Base-by-base conservation (phyloP, 2,113 vertebrate genomes). In the Rhinogobius similis region DNA sequence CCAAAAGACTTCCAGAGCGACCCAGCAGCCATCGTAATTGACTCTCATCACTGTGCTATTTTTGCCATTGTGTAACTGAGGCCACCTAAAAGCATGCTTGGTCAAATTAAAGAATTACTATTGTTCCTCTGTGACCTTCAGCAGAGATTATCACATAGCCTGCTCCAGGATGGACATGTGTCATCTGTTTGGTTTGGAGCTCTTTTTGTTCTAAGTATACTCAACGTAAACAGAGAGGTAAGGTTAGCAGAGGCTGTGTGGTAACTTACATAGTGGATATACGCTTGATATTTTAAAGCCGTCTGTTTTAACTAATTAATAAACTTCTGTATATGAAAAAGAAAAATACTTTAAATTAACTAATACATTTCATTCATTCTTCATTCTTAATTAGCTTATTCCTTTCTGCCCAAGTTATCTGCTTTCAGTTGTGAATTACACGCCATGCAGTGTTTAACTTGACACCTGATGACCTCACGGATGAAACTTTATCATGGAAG, bases 101-200 rank as follows among this genome's bases (percentile, higher is more conserved):
- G 69, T 74, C 56, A 76, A 72, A 68, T 79, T 83, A 62, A 92
- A 94, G 93, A 94, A 93, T 86, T 92, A 90, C 88, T 89, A 94
- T 94, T 95, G 92, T 94, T 94, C 81, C 24, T 48, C 53, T 76
- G 86, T 93, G 93, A 95, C 93, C 93, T 95, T 96, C 88, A 94
- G 29, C 39, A 55, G 36, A 55, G 27, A 70, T 56, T 70, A 70
- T 76, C 61, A 64, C 46, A 3, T 24, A 18, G 32, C 39, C 29
- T 65, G 32, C 26, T 74, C 72, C 48, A 78, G 67, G 73, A 52
- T 67, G 27, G 11, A 50, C 44, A 46, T 32, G 53, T 64, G 66
- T 73, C 27, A 39, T 48, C 21, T 62, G 61, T 63, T 74, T 79
- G 71, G 44, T 76, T 68, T 53, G 20, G 24, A 23, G n/a, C 21